Evolutionary conservation across 2,797 vertebrate species (phyloP), one percentile per base, ranked within the genome.

Genomic region (Xiphorhynchus erythropygius): DNA sequence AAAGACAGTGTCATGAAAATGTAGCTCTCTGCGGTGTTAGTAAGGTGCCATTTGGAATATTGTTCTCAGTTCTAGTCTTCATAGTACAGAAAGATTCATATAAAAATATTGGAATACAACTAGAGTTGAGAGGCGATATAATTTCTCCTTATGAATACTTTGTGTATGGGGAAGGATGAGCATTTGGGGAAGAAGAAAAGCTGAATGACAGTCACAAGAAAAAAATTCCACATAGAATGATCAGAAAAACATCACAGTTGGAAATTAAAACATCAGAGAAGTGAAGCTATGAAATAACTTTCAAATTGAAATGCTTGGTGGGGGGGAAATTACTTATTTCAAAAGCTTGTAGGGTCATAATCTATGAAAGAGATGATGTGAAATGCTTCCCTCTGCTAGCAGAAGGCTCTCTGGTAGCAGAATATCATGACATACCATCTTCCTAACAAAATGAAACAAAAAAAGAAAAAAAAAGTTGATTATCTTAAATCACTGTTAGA

Each of bases 241-340:
- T 74, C 27, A 12, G 24, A 67, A 91, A 50, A 79, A 6, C n/a
- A 33, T 30, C 28, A 73, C 5, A 25, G 7, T 15, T 67, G 27
- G 33, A 83, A 89, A 70, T 85, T 63, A 44, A 30, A 89, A 65
- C 52, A 67, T 90, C 23, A 86, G 41, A 73, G 44, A 91, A 77
- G 18, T 50, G 17, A 63, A 63, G 17, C 52, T 86, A 46, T 14
- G 41, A 27, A 80, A 85, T 25, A 60, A 18, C n/a, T 96, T 95
- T 93, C 41, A 86, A 69, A 80, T 93, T 57, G 25, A 80, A 55
- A 14, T 80, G 16, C 39, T 68, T 59, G 14, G 15, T 13, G 9
- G 4, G 12, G 4, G 2, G 7, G 3, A 57, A 32, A 59, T 18
- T 0, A 13, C 6, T 30, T 52, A 12, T 52, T 94, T 74, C 25